Base-by-base conservation (phyloP, 2,797 vertebrate genomes). In the Euthynnus affinis region DNA sequence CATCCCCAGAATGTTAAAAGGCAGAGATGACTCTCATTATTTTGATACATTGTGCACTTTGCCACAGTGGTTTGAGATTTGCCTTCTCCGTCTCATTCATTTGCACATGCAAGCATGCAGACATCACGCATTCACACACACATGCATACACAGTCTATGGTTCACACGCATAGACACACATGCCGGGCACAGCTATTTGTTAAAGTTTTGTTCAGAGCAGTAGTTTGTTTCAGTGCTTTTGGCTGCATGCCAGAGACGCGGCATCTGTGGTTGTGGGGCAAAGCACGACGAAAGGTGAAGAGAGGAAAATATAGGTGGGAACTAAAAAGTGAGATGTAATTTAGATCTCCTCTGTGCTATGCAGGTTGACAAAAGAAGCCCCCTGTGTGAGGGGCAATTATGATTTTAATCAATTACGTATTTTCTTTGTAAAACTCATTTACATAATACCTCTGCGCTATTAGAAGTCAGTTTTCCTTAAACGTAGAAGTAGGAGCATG, bases 1-100 rank as follows among this genome's bases (percentile, higher is more conserved):
- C 86, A 53, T 84, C 90, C 79, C 49, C 83, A 63, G 93, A 93
- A 93, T 94, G 90, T 89, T 94, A 93, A 93, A 82, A 87, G 84
- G 88, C 84, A 56, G 69, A 72, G 81, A 85, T 78, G 92, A 71
- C 91, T 89, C 81, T 87, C 87, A 88, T 90, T 89, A 91, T 89
- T 87, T 83, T 52, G 69, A 89, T 73, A 81, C 80, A 86, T 89
- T 87, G 78, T 80, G 80, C 73, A 67, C 74, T 83, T 80, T 82
- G 83, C 78, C 78, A 84, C 80, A 74, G 67, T 32, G 78, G 62
- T 80, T 78, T 17, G 58, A 88, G 75, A 86, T 87, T 73, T 78
- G 73, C 55, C 67, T 75, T 65, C 84, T 78, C 74, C 61, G 68
- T 84, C 71, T 84, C 62, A 60, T 66, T 85, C 58, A 76, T 81